Base-by-base conservation (phyloP, 2,888 invertebrate genomes). In the Deilephila porcellus region DNA sequence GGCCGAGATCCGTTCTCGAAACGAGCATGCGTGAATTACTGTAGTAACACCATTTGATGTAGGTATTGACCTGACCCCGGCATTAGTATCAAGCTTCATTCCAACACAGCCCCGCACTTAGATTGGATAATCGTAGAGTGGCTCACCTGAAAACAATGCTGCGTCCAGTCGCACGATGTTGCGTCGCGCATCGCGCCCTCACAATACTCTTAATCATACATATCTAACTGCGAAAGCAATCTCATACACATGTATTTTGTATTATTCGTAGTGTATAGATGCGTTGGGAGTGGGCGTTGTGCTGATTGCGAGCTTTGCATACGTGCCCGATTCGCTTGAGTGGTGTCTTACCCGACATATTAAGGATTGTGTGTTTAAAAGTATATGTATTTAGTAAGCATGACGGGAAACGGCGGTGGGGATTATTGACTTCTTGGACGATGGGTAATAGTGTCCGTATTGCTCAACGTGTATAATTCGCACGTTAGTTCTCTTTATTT, bases 221-320 rank as follows among this genome's bases (percentile, higher is more conserved):
- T 94, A 94, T 94, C 93, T 91, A 89, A 91, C 86, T 86, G 85
- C 85, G 67, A 83, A 93, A 91, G 93, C 93, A 93, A 94, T 93
- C 88, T 90, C 93, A 91, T 90, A 85, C 86, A 85, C 87, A 89
- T 90, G 87, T 88, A 88, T 85, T 88, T 86, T 89, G 86, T 89
- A 88, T 89, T 88, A 87, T 85, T 88, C 84, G 88, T 89, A 87
- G 82, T 67, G 52, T 67, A 67, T 67, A 67, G 67, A 67, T 67
- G 67, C 67, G 67, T 67, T 52, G 67, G 67, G 67, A 2, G 45
- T 25, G 67, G 52, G 67, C 67, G 45, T 52, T 52, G 67, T 52
- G 67, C 17, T 67, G 67, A 25, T 67, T 67, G 17, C 67, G 25
- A 52, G 25, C 25, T 52, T 25, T 45, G 25, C 45, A 11, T 60